Evolutionary conservation across 2,888 invertebrate species (phyloP), one percentile per base, ranked within the genome.

Genomic region (Epistrophella euchroma): DNA sequence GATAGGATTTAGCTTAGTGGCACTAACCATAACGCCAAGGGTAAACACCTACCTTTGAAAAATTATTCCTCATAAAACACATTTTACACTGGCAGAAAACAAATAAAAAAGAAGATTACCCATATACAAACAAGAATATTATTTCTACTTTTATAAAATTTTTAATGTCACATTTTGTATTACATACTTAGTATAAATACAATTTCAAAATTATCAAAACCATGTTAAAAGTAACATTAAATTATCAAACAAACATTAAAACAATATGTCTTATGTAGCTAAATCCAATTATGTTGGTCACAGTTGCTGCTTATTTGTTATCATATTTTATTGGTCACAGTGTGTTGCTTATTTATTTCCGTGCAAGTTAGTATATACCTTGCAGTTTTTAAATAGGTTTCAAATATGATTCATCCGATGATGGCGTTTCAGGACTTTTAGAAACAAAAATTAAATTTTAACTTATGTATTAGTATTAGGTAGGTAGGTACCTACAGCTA

Each of bases 401-500:
- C 45, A 90, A 81, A 71, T 90, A 90, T 0, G 89, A 88, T 50
- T 90, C 90, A 68, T 89, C 89, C 47, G 88, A 88, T 56, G 80
- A 66, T 45, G 81, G 80, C 22, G 83, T 55, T 47, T 83, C 74
- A 19, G 79, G 72, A 22, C 87, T 87, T 15, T 11, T 10, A 62
- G 56, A 37, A 28, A 25, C 4, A 17, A 4, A 32, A 76, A 50
- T 2, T 13, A 50, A 28, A 40, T 17, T 17, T 4, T 5, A 40
- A 13, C 7, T 15, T 37, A 17, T 17, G 3, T 37, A n/a, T 1
- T 15, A 15, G n/a, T n/a, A n/a, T n/a, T n/a, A n/a, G n/a, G n/a
- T n/a, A n/a, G n/a, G n/a, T n/a, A n/a, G n/a, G n/a, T n/a, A n/a
- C n/a, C n/a, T n/a, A n/a, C n/a, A n/a, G n/a, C n/a, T 37, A 17